phyloP scores from a whole-genome alignment of 2,113 vertebrate species.

The Ptilorrhoa leucosticta region DNA sequence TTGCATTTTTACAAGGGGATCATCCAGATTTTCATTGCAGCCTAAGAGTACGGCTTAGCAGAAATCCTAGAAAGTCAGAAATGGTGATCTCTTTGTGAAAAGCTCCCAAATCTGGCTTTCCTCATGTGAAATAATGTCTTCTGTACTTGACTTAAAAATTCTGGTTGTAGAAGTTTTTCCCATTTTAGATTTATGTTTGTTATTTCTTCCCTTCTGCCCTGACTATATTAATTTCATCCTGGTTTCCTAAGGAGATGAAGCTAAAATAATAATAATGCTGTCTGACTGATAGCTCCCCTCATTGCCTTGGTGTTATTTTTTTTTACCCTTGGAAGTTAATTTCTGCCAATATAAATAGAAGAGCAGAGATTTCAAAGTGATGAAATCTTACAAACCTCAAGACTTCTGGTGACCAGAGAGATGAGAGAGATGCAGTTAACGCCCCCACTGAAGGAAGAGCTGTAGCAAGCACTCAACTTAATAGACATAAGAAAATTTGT shows the following conservation, averaged over 20 bases:
- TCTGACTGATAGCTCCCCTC: not conserved
- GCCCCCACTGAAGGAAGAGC: not conserved
- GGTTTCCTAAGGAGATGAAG: not conserved
- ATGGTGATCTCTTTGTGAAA: not conserved
- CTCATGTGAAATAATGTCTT: not conserved
- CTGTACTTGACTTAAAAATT: not conserved
- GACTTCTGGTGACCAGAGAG: not conserved
- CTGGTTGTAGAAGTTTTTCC: not conserved
- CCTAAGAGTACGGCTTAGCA: not conserved
- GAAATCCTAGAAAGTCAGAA: constrained; percentile 24
- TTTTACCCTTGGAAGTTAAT: not conserved
- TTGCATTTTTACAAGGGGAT: not conserved
- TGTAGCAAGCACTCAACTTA: not conserved
- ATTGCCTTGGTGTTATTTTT: not conserved
- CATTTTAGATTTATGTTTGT: not conserved
- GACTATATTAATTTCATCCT: not conserved
- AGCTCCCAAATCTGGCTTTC: not conserved
- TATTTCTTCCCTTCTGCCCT: not conserved
- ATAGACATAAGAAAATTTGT: not conserved
- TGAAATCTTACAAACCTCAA: not conserved
- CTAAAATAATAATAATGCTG: not conserved
- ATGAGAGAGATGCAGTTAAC: not conserved
- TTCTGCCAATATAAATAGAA: not conserved
- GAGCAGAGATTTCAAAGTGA: not conserved
- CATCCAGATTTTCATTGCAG: constrained; percentile 17